Evolutionary conservation across 2,797 vertebrate species (phyloP), one percentile per base, ranked within the genome.

Genomic region (Perodicticus potto): DNA sequence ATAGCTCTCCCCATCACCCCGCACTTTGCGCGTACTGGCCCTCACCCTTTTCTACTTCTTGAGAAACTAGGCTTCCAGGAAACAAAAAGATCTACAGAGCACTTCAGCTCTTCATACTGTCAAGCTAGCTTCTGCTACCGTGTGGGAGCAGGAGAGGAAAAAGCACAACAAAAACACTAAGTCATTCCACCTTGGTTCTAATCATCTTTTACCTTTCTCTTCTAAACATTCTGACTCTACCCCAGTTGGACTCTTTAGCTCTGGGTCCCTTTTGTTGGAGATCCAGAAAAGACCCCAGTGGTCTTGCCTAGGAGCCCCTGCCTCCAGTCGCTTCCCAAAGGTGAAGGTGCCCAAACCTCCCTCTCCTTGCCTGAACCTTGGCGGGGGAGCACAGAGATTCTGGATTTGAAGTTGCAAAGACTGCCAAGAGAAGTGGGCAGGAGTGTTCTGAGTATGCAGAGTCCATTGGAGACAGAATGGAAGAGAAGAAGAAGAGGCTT

Each of bases 21-120:
- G 7, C 27, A 14, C 45, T 70, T 7, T 10, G 57, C n/a, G 53
- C 27, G 19, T n/a, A 49, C 1, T 78, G 72, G 57, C 40, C 37
- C n/a, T 77, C 29, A 7, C 43, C 22, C 63, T 73, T 61, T 34
- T 37, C 57, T 20, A 12, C 27, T n/a, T 89, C 40, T 84, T 14
- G 34, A 76, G 61, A 94, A 96, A 70, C 23, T 32, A 80, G 76
- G n/a, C 43, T 91, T 94, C 55, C 55, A n/a, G 16, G 34, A 89
- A 77, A 70, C n/a, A 82, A 92, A 74, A 69, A 85, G 37, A 70
- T 17, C 61, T 61, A 11, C 32, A 67, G 45, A 77, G 17, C 10
- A 59, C 34, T 19, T 72, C 6, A 2, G n/a, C 22, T 19, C 59
- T 67, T 86, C 34, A 32, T 29, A 37, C 59, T 85, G 29, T 43